phyloP scores from a whole-genome alignment of 2,797 vertebrate species.

The Threskiornis aethiopicus region DNA sequence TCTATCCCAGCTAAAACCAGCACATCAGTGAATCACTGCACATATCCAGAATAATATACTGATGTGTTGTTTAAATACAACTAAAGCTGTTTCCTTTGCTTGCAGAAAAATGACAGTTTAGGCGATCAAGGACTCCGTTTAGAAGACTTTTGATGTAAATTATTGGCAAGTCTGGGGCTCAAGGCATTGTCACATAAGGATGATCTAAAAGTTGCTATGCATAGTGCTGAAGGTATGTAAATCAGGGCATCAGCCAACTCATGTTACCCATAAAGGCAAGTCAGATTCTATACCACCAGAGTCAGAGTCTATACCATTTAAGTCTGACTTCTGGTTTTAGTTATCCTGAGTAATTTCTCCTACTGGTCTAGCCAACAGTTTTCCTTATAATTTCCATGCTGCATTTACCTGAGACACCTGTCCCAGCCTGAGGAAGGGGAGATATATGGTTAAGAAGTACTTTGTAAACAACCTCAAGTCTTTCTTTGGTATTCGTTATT shows the following conservation, averaged over 20 bases:
- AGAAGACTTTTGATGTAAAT: not conserved
- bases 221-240: not conserved
- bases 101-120: not conserved
- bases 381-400: not conserved
- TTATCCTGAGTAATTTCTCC: not conserved
- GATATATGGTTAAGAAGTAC: not conserved
- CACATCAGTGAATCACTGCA: not conserved
- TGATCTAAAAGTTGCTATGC: not conserved
- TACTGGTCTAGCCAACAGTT: not conserved
- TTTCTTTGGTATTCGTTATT: not conserved
- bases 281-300: not conserved
- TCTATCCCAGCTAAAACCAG: not conserved
- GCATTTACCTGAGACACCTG: not conserved
- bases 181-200: not conserved
- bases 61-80: not conserved
- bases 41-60: not conserved
- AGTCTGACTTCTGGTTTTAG: not conserved
- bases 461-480: not conserved
- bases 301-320: not conserved
- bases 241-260: not conserved
- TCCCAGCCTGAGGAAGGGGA: not conserved
- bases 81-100: not conserved
- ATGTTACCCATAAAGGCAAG: not conserved
- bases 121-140: not conserved
- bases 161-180: not conserved